Conservation (phyloP, 2,888 invertebrate genomes). For the Siphlonurus alternatus region DNA sequence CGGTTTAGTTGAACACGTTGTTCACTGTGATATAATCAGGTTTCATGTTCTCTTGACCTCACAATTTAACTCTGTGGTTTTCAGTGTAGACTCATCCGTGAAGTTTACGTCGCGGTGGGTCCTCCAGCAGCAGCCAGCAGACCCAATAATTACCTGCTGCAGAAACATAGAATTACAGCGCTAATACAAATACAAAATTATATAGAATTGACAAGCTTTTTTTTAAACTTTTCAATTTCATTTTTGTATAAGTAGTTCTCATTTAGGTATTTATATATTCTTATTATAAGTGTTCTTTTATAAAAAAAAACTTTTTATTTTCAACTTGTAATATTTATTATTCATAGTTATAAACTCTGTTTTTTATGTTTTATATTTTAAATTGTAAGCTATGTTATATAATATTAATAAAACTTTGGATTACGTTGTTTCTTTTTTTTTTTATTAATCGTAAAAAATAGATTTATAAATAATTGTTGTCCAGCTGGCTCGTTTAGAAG, state of each 20-base stretch:
- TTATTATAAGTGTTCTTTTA: too few relatives aligned
- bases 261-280: too few relatives aligned
- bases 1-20: too few relatives aligned
- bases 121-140: neutral
- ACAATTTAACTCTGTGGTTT: too few relatives aligned
- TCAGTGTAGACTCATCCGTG: too few relatives aligned
- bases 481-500: too few relatives aligned
- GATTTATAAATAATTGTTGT: too few relatives aligned
- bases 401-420: neutral
- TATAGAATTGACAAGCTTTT: neutral
- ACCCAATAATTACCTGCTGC: neutral
- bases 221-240: neutral
- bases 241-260: neutral
- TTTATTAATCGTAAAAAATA: too few relatives aligned
- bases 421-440: too few relatives aligned
- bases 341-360: neutral
- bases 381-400: neutral
- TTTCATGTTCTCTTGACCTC: too few relatives aligned
- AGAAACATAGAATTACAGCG: neutral
- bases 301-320: too few relatives aligned
- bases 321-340: neutral
- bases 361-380: neutral
- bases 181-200: neutral
- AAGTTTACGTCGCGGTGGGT: neutral
- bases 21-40: too few relatives aligned